phyloP scores from a whole-genome alignment of 1,140 invertebrate genomes.

The Sycophaga agraensis region DNA sequence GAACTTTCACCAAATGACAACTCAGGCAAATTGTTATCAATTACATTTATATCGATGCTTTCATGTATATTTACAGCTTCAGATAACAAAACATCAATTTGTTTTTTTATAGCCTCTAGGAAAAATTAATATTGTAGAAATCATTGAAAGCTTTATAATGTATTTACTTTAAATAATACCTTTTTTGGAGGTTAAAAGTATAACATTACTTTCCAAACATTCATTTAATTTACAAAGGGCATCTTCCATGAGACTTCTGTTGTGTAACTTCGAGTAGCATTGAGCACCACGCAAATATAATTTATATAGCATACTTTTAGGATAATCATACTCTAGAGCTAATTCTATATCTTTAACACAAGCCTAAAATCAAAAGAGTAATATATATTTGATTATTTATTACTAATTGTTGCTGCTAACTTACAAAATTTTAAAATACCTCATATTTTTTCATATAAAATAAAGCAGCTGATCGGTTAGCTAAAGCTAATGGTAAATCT shows the following conservation, averaged over 20 bases:
- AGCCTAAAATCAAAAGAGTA: constrained; percentile 39
- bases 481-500: constrained; percentile 49
- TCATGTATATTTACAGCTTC: constrained; percentile 8
- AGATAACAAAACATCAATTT: constrained; percentile 26
- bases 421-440: constrained; percentile 33
- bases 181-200: constrained; percentile 39
- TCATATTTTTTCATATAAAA: constrained; percentile 47
- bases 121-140: not conserved
- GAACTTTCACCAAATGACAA: constrained; percentile 41
- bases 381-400: not conserved
- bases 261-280: constrained; percentile 45
- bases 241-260: constrained; percentile 38
- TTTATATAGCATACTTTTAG: constrained; percentile 48
- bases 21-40: constrained; percentile 10
- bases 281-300: constrained; percentile 46
- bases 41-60: not conserved
- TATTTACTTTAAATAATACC: constrained; percentile 35
- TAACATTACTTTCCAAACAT: constrained; percentile 33
- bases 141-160: not conserved
- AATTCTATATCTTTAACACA: constrained; percentile 52
- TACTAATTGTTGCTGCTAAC: not conserved
- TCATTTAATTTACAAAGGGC: constrained; percentile 37
- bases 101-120: constrained; percentile 30
- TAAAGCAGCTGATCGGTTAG: constrained; percentile 56
- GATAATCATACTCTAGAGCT: constrained; percentile 46